Conservation (phyloP, 2,113 vertebrate genomes). For the Corythornis vintsioides region DNA sequence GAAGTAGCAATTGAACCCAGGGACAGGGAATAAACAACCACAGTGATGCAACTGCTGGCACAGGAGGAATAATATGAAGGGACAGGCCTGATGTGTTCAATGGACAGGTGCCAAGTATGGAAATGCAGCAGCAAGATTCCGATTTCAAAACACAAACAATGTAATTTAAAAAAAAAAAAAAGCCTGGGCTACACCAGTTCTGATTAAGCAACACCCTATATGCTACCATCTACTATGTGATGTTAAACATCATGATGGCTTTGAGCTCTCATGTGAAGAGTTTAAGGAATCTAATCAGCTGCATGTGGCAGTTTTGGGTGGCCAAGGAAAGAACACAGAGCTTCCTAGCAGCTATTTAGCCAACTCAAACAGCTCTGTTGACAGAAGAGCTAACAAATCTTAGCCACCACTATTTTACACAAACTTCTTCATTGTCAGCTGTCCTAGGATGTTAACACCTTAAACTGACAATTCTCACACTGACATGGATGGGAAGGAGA, state of each 20-base stretch:
- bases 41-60: not conserved
- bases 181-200: not conserved
- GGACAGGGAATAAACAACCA: not conserved
- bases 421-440: not conserved
- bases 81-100: not conserved
- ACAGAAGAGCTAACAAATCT: not conserved
- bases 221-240: not conserved
- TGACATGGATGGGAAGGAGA: not conserved
- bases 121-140: not conserved
- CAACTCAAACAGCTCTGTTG: not conserved
- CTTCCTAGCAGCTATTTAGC: not conserved
- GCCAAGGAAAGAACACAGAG: not conserved
- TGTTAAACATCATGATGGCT: not conserved
- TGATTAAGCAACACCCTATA: not conserved
- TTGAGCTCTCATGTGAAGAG: fast-evolving
- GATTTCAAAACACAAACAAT: not conserved
- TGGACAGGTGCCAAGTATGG: not conserved
- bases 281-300: not conserved
- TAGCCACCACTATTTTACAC: not conserved
- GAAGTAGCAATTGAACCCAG: not conserved
- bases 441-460: not conserved
- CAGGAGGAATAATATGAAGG: not conserved
- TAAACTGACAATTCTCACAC: not conserved
- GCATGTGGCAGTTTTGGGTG: not conserved
- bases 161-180: not conserved